Evolutionary conservation across 2,888 invertebrate species (phyloP).

Genomic region (Notodonta ziczac): DNA sequence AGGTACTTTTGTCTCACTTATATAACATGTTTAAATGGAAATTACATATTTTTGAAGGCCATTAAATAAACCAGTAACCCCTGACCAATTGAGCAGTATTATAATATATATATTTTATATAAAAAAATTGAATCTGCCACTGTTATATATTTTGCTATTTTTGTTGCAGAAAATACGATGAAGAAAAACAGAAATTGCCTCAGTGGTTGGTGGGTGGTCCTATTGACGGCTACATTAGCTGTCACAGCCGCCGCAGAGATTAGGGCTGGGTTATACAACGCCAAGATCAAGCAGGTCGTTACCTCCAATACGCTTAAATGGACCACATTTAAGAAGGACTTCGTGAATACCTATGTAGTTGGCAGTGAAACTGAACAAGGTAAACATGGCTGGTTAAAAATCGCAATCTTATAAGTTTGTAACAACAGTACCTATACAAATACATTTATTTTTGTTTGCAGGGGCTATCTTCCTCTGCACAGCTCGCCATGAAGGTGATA

Average conservation of each 20-base stretch:
- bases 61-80: too few species aligned
- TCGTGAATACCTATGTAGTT: slow-evolving; percentile 85
- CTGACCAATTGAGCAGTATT: too few species aligned
- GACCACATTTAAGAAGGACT: slow-evolving; percentile 82
- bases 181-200: slow-evolving; percentile 69
- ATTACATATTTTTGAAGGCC: too few species aligned
- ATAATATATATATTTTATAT: too few species aligned
- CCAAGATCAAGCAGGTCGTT: slow-evolving; percentile 86
- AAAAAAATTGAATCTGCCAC: too few species aligned
- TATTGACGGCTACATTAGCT: slow-evolving; percentile 66
- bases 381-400: slow-evolving; percentile 32
- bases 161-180: slow-evolving; percentile 59
- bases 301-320: slow-evolving; percentile 93
- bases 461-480: slow-evolving; percentile 89
- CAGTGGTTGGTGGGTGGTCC: slow-evolving; percentile 72
- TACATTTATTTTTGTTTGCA: slow-evolving; percentile 42
- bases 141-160: neutral
- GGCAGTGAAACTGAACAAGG: slow-evolving; percentile 81
- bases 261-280: slow-evolving; percentile 70
- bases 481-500: slow-evolving; percentile 88
- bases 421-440: neutral
- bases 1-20: too few species aligned
- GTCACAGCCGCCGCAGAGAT: slow-evolving; percentile 60
- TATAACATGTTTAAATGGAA: too few species aligned
- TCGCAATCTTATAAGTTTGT: neutral